These are phyloP conservation scores for Leptonema lineaticorne DNA, from an alignment of 1,140 invertebrate species.

Conservation along the genomic window DNA sequence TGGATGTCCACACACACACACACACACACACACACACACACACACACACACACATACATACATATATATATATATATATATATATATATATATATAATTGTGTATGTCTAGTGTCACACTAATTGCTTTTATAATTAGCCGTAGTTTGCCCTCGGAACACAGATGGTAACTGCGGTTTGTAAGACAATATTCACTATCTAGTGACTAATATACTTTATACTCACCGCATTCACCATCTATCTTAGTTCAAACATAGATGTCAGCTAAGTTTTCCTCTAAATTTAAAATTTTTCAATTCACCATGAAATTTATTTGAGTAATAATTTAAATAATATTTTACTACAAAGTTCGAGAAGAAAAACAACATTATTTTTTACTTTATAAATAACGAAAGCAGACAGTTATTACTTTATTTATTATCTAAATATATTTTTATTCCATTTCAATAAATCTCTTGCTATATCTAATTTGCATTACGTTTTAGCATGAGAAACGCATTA, in stretches of 20 bases:
- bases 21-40: too few relatives aligned
- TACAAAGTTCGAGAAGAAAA: neutral
- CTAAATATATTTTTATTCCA: too few relatives aligned
- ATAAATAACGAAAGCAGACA: too few relatives aligned
- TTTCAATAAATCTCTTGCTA: neutral
- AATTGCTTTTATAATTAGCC: slow-evolving; percentile 39
- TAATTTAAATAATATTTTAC: neutral
- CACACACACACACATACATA: too few relatives aligned
- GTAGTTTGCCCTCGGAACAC: slow-evolving; percentile 25
- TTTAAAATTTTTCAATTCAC: neutral
- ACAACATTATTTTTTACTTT: too few relatives aligned
- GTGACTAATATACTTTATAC: slow-evolving; percentile 16
- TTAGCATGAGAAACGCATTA: slow-evolving; percentile 5
- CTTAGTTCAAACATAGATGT: too few relatives aligned
- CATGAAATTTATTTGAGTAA: neutral
- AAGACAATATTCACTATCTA: slow-evolving; percentile 25
- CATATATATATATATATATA: too few relatives aligned
- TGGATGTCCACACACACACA: too few relatives aligned
- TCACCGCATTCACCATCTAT: slow-evolving; percentile 3
- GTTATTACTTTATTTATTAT: too few relatives aligned
- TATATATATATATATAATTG: neutral
- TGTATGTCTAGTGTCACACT: slow-evolving; percentile 27
- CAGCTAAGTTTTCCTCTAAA: too few relatives aligned
- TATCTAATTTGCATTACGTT: neutral
- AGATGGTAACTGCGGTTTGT: slow-evolving; percentile 25